These are phyloP conservation scores for Sorex araneus DNA, from an alignment of 2,113 vertebrate genomes.

Conservation along the genomic window DNA sequence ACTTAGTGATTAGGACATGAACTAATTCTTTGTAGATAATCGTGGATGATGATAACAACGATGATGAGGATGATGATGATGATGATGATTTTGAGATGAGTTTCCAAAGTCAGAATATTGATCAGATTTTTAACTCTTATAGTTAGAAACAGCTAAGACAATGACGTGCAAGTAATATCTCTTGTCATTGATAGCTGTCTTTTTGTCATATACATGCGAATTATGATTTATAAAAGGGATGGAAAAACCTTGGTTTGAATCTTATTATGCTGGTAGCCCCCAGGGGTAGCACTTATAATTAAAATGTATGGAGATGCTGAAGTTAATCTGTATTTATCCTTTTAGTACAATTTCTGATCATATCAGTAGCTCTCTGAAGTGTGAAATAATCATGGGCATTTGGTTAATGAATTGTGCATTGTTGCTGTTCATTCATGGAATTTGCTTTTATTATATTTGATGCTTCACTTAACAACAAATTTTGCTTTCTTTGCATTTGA, in stretches of 20 bases:
- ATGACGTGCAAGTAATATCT: too few relatives aligned
- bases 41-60: background rate
- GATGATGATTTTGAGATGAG: background rate
- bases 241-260: slow-evolving; percentile 41
- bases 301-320: slow-evolving; percentile 72
- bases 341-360: slow-evolving; percentile 72
- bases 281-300: slow-evolving; percentile 74
- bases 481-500: slow-evolving; percentile 89
- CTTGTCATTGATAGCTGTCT: background rate
- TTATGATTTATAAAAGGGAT: slow-evolving; percentile 38
- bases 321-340: slow-evolving; percentile 84
- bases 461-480: slow-evolving; percentile 91
- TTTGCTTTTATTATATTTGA: slow-evolving; percentile 89
- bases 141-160: background rate
- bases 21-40: background rate
- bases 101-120: slow-evolving; percentile 1
- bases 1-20: background rate
- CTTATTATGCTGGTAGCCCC: slow-evolving; percentile 42
- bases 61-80: too few relatives aligned
- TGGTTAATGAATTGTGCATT: slow-evolving; percentile 90
- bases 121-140: slow-evolving; percentile 30
- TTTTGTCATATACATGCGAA: background rate
- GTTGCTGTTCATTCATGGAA: slow-evolving; percentile 89
- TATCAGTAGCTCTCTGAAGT: slow-evolving; percentile 88
- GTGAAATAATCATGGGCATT: slow-evolving; percentile 88